Evolutionary conservation across 2,797 vertebrate genomes (phyloP), one percentile per base, ranked within the genome.

Genomic region (Florisuga fusca): DNA sequence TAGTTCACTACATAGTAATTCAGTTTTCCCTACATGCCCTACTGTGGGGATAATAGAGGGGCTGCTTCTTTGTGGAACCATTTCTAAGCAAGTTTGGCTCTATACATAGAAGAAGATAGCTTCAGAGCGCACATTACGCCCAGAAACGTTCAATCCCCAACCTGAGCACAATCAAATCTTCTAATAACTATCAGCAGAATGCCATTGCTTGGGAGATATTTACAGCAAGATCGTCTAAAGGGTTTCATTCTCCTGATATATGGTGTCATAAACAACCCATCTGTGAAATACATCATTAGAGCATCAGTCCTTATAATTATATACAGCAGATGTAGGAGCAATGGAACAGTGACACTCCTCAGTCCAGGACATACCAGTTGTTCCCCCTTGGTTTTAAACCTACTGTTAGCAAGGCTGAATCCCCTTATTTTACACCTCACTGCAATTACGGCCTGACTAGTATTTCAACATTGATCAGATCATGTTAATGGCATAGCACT

Each of bases 201-300:
- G 53, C 11, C 4, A 2, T 19, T 78, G 50, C 69, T 91, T 48
- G 67, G 43, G 41, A 89, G 41, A 76, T 67, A 72, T 72, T 93
- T 92, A 81, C n/a, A 34, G 34, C 26, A 36, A 34, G 23, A 16
- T 62, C 43, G 0, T 73, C 78, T 54, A 48, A 78, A 75, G 54
- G 27, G 20, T 77, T 66, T 83, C 23, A 2, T 86, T 59, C 69
- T 67, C 71, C 46, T 87, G n/a, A 88, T 77, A 23, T 22, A 90
- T 54, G 20, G 58, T 74, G 80, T 63, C 71, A 79, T 79, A 88
- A 94, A 82, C 71, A 91, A 63, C 23, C 41, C 61, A 43, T 46
- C 74, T 84, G 71, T 54, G 91, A 94, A 96, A 86, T 43, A 64
- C 17, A 61, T 79, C 64, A 41, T 84, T 57, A 86, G 36, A 61